Conservation (phyloP, 2,888 invertebrate genomes). For the Lamproptera curius region DNA sequence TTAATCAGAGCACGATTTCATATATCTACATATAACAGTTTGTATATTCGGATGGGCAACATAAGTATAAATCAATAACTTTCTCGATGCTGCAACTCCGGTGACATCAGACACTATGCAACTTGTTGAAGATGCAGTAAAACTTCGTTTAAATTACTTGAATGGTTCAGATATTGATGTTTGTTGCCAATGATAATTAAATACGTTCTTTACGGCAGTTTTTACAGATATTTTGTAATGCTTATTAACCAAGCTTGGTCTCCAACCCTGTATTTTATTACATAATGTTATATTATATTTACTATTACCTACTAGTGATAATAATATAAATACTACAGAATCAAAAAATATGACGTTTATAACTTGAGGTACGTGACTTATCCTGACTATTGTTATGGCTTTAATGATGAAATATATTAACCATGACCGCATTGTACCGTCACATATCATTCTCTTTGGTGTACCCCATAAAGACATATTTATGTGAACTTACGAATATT, state of each 20-base stretch:
- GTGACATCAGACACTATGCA: neutral
- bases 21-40: neutral
- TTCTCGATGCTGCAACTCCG: constrained; percentile 2
- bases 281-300: neutral
- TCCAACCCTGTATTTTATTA: neutral
- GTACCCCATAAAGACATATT: constrained; percentile 13
- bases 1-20: too few relatives aligned
- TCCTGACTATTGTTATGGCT: constrained; percentile 2
- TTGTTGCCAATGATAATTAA: neutral
- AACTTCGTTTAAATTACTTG: neutral
- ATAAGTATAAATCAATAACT: constrained; percentile 1
- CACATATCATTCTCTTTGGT: constrained; percentile 16
- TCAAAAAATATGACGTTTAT: neutral
- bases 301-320: neutral
- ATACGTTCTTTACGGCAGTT: neutral
- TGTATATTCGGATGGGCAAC: neutral
- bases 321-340: too few relatives aligned
- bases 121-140: constrained; percentile 1
- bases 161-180: neutral
- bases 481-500: constrained; percentile 15
- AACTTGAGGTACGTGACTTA: neutral
- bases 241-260: too few relatives aligned
- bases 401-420: constrained; percentile 4
- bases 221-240: too few relatives aligned
- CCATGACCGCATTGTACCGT: constrained; percentile 14